Evolutionary conservation across 2,797 vertebrate species (phyloP), one percentile per base, ranked within the genome.

Genomic region (Ammospiza maritima): DNA sequence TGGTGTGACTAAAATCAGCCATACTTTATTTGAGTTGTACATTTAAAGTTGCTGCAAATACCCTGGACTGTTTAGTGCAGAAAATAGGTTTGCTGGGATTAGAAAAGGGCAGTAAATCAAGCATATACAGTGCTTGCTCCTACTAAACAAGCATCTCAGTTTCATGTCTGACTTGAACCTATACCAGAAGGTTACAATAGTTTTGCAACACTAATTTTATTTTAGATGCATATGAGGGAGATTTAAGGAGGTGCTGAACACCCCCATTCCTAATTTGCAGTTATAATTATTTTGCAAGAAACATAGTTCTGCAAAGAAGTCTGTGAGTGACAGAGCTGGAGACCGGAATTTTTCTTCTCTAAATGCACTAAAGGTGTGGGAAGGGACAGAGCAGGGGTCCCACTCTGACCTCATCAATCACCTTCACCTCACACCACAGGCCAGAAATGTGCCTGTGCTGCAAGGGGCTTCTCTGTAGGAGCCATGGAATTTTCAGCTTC

Each of bases 281-380:
- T 93, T 94, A 92, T 95, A 96, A 92, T 97, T 95, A 95, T 90
- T 96, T 96, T 80, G 84, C 91, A 96, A 94, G 93, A 93, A 89
- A 72, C 75, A 93, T 8, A 79, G 65, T 64, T 97, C 72, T 92
- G 71, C 78, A 85, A 89, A 94, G 74, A 87, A 85, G 8, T 44
- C 86, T 79, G 53, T 54, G 77, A 95, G 83, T 87, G 67, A 61
- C 86, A 87, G 90, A 85, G 42, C 57, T 36, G 8, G 50, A 83
- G 86, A 89, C 20, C 6, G 5, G 61, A 80, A 36, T 87, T 87
- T 64, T 81, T 74, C 60, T 56, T 80, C 51, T 81, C 70, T 72
- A 47, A 51, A 48, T 5, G 36, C 25, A 51, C 29, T 45, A 16
- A 78, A 62, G 18, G n/a, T 76, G 36, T 81, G 1, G 0, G 53